Evolutionary conservation across 2,888 invertebrate genomes (phyloP).

Genomic region (Biston betularia): DNA sequence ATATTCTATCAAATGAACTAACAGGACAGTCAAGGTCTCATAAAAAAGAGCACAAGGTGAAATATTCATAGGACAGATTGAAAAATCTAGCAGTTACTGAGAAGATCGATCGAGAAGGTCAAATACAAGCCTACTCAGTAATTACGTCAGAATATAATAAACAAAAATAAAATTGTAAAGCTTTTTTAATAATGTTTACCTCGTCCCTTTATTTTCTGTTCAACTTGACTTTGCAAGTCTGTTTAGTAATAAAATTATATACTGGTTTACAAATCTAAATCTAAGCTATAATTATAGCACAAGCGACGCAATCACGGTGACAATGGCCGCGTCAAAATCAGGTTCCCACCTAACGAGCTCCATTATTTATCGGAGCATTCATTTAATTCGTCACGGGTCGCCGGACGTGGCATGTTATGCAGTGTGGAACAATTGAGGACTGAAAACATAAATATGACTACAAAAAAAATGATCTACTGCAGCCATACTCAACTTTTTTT

Average conservation of each 20-base stretch:
- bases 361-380: constrained; percentile 70
- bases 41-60: too few species aligned
- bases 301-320: constrained; percentile 56
- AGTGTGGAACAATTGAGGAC: constrained; percentile 14
- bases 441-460: not conserved
- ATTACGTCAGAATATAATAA: too few species aligned
- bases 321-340: constrained; percentile 60
- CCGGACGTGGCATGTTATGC: constrained; percentile 38
- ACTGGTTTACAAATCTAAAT: constrained; percentile 29
- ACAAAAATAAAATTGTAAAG: too few species aligned
- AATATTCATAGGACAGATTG: too few species aligned
- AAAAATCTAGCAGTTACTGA: too few species aligned
- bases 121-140: too few species aligned
- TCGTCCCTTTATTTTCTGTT: too few species aligned
- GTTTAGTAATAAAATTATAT: constrained; percentile 1
- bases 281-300: constrained; percentile 45
- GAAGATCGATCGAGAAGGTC: too few species aligned
- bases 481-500: not conserved
- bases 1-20: too few species aligned
- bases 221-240: not conserved
- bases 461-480: not conserved
- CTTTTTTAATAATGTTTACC: too few species aligned
- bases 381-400: constrained; percentile 64
- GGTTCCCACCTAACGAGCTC: constrained; percentile 70
- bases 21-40: too few species aligned